A percentile compares a stretch with the other conserved stretches of the same genome.
These are phyloP conservation scores for Sander lucioperca DNA, from an alignment of 2,113 vertebrate genomes.

Conservation along the genomic window DNA sequence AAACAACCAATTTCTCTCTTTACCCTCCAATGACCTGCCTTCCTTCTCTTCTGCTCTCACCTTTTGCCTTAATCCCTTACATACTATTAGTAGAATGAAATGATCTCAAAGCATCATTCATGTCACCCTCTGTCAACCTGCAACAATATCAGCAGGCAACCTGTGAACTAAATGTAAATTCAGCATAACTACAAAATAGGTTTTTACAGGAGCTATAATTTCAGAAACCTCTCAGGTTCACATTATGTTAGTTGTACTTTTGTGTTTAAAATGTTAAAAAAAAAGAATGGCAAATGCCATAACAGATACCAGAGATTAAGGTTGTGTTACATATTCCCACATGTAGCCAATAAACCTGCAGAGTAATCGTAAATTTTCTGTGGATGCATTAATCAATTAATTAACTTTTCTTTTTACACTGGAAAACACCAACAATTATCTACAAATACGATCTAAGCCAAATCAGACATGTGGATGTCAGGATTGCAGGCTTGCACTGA, in stretches of 20 bases:
- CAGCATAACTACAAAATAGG: background rate
- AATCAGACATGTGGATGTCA: background rate
- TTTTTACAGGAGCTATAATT: background rate
- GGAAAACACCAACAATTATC: background rate
- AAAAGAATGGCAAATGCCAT: background rate
- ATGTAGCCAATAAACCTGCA: background rate
- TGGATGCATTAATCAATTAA: background rate
- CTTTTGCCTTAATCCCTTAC: background rate
- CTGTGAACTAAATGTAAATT: background rate
- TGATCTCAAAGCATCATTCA: background rate
- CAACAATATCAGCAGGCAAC: background rate
- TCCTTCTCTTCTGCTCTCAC: slow-evolving; percentile 10
- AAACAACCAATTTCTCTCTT: slow-evolving; percentile 23
- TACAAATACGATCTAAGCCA: background rate
- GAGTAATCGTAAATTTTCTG: background rate
- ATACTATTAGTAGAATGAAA: background rate
- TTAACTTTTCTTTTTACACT: background rate
- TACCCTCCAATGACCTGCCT: slow-evolving; percentile 15
- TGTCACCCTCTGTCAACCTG: too few species aligned
- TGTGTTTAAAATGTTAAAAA: background rate
- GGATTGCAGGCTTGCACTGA: background rate
- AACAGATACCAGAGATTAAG: background rate
- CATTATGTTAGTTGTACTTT: background rate
- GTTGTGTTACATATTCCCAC: background rate
- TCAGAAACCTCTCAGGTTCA: background rate